A percentile compares a stretch with the other conserved stretches of the same genome.
Conservation (phyloP, 1,140 invertebrate genomes). For the Kradibia gibbosae region DNA sequence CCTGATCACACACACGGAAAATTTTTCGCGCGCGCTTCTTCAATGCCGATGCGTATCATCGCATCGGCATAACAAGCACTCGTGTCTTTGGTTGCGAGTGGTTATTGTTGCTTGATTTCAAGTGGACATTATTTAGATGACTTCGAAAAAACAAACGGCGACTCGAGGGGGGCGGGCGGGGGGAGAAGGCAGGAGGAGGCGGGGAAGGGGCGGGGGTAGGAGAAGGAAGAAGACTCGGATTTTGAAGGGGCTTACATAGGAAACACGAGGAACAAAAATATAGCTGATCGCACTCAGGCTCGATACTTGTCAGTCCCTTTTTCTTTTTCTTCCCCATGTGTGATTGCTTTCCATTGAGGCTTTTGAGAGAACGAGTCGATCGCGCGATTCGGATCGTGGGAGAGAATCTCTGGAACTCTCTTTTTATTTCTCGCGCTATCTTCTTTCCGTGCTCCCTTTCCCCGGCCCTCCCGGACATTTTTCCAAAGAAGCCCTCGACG, state of each 20-base stretch:
- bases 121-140: conserved; percentile 63
- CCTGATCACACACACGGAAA: neutral
- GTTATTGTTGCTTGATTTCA: conserved; percentile 66
- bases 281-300: conserved; percentile 10
- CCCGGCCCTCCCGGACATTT: conserved; percentile 39
- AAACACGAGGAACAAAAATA: conserved; percentile 5
- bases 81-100: conserved; percentile 46
- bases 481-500: conserved; percentile 9
- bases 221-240: neutral
- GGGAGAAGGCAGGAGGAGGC: neutral
- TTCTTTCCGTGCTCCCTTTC: conserved; percentile 50
- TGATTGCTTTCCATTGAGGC: conserved; percentile 67
- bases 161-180: neutral
- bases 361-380: conserved; percentile 58
- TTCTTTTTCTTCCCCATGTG: conserved; percentile 25
- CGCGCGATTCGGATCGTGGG: conserved; percentile 62
- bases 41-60: neutral
- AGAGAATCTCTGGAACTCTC: conserved; percentile 52
- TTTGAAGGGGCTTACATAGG: neutral
- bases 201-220: neutral
- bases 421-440: conserved; percentile 2
- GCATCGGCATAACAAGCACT: neutral
- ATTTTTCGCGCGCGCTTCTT: neutral
- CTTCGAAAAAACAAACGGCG: conserved; percentile 69
- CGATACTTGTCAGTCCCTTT: conserved; percentile 23